A percentile compares a stretch with the other conserved stretches of the same genome.
Conservation (phyloP, 2,888 invertebrate genomes). For the Odontocolon sp. region DNA sequence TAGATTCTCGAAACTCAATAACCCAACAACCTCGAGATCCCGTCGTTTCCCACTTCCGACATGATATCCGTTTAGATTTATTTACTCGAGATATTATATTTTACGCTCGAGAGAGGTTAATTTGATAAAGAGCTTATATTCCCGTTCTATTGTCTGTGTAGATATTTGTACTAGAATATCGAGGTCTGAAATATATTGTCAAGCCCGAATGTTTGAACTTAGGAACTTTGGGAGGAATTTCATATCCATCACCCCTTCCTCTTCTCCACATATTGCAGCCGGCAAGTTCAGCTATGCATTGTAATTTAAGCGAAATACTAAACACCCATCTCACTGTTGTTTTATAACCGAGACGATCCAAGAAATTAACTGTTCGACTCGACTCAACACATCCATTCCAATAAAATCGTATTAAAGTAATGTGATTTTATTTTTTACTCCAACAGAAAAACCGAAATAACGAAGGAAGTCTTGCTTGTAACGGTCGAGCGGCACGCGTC, state of each 20-base stretch:
- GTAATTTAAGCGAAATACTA: no score
- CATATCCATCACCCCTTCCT: no score
- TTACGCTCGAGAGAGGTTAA: background rate
- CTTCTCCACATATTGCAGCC: no score
- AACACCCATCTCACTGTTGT: background rate
- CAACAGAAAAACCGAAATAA: background rate
- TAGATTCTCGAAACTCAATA: conserved; percentile 69
- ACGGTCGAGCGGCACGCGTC: conserved; percentile 44
- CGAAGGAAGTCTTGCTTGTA: conserved; percentile 24
- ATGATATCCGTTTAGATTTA: conserved; percentile 32
- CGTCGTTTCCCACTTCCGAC: background rate
- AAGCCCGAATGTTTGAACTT: no score
- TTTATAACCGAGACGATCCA: background rate
- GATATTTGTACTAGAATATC: no score
- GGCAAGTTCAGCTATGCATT: no score
- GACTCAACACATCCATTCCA: background rate
- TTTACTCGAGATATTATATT: conserved; percentile 39
- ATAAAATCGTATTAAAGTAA: background rate
- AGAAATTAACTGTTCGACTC: background rate
- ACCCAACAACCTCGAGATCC: conserved; percentile 10
- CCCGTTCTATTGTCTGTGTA: background rate
- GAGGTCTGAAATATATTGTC: no score
- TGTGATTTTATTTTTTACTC: background rate
- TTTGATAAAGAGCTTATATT: background rate
- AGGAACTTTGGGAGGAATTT: no score